A percentile compares a stretch with the other conserved stretches of the same genome.
phyloP scores from a whole-genome alignment of 1,140 invertebrate genomes.

The Drosophila ohnishii region DNA sequence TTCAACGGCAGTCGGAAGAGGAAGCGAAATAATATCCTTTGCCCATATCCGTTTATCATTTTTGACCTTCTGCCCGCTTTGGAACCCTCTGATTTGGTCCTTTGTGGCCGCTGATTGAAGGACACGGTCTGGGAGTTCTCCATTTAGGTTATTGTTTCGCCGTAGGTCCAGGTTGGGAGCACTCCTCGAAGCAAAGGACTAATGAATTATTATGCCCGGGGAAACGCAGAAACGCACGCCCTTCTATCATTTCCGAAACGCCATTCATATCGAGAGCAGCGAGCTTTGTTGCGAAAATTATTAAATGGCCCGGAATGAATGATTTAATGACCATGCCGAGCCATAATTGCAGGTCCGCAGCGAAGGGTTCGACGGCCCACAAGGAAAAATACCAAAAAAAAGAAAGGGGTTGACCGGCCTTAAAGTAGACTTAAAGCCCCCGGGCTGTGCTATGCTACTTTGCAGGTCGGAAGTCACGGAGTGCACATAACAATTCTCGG shows the following conservation, averaged over 20 bases:
- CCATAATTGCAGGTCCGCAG: slow-evolving; percentile 64
- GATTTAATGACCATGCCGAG: slow-evolving; percentile 74
- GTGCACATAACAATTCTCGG: slow-evolving; percentile 67
- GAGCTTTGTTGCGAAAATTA: slow-evolving; percentile 71
- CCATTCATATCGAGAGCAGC: slow-evolving; percentile 4
- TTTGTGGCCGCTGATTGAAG: slow-evolving; percentile 46
- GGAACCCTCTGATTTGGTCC: slow-evolving; percentile 30
- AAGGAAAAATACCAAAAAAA: not conserved
- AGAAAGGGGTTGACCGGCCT: slow-evolving; percentile 54
- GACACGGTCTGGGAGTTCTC: slow-evolving; percentile 11
- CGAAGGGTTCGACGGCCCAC: slow-evolving; percentile 51
- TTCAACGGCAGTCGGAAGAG: slow-evolving; percentile 70
- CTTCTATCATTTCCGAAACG: slow-evolving; percentile 19
- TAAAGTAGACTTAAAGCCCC: slow-evolving; percentile 34
- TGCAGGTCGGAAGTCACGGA: slow-evolving; percentile 48
- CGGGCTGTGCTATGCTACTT: not conserved
- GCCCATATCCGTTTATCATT: slow-evolving; percentile 82
- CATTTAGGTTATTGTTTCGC: slow-evolving; percentile 77
- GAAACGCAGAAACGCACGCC: slow-evolving; percentile 43
- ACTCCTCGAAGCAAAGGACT: slow-evolving; percentile 33
- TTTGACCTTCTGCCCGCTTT: slow-evolving; percentile 78
- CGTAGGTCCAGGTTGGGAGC: slow-evolving; percentile 26
- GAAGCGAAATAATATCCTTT: slow-evolving; percentile 71
- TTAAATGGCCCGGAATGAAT: slow-evolving; percentile 82
- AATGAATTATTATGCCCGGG: slow-evolving; percentile 72